Evolutionary conservation across 2,888 invertebrate species (phyloP).

Genomic region (Tuta absoluta): DNA sequence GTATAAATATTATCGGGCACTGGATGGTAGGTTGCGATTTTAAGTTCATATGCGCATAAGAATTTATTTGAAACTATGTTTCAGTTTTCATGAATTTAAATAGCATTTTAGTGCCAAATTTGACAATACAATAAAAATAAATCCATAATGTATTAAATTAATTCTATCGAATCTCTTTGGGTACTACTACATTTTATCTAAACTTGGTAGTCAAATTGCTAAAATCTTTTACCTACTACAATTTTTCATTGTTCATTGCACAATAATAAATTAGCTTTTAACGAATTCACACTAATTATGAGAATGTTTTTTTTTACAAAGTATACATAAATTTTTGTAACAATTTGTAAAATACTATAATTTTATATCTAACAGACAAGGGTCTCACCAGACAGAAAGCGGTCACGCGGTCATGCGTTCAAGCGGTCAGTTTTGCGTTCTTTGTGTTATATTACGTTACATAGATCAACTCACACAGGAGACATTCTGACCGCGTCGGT

Average conservation of each 20-base stretch:
- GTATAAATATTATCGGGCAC: too few relatives aligned
- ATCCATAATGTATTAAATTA: not conserved
- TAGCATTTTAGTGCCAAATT: not conserved
- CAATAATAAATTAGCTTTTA: slow-evolving; percentile 15
- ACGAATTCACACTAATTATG: slow-evolving; percentile 20
- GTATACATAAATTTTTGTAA: not conserved
- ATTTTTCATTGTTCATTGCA: not conserved
- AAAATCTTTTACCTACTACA: slow-evolving; percentile 3
- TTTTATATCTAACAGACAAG: not conserved
- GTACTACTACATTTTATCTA: not conserved
- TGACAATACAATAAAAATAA: not conserved
- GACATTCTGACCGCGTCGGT: slow-evolving; percentile 26
- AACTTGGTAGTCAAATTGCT: not conserved
- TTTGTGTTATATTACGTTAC: slow-evolving; percentile 16
- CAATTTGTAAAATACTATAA: not conserved
- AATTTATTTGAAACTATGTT: not conserved
- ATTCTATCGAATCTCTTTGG: slow-evolving; percentile 11
- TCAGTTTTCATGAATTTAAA: not conserved
- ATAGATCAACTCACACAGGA: slow-evolving; percentile 20
- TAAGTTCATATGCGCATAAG: too few relatives aligned
- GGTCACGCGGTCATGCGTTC: slow-evolving; percentile 22
- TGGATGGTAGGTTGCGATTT: too few relatives aligned
- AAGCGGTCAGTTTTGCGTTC: slow-evolving; percentile 17
- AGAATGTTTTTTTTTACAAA: slow-evolving; percentile 9
- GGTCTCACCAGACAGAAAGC: slow-evolving; percentile 22